Percentiles rank a stretch among this genome's conserved stretches.
phyloP scores from a whole-genome alignment of 2,797 vertebrate genomes.

The Rhinophrynus dorsalis region DNA sequence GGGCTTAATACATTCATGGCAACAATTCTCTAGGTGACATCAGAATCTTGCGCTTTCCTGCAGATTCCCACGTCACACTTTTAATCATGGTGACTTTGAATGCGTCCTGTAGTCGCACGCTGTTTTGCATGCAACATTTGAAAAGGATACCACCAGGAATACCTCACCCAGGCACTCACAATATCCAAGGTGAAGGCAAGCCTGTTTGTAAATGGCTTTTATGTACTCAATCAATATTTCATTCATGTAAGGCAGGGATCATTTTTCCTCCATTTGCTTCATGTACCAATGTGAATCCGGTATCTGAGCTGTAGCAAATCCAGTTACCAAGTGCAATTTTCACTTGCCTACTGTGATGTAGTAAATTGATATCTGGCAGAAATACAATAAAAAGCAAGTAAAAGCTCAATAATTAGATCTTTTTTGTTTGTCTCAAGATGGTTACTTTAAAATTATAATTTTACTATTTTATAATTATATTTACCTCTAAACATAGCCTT shows the following conservation, averaged over 20 bases:
- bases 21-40: conserved; percentile 12
- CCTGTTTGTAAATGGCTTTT: conserved; percentile 24
- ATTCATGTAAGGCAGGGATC: conserved; percentile 11
- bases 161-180: neutral
- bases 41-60: neutral
- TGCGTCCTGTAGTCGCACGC: too few species aligned
- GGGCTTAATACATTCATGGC: too few species aligned
- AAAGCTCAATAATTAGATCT: too few species aligned
- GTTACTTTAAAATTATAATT: too few species aligned
- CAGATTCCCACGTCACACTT: too few species aligned
- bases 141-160: too few species aligned
- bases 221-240: conserved; percentile 33
- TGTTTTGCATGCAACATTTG: too few species aligned
- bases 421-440: too few species aligned
- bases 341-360: neutral
- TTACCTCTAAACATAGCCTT: too few species aligned
- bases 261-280: conserved; percentile 2
- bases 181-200: conserved; percentile 1
- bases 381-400: neutral
- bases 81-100: too few species aligned
- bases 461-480: too few species aligned
- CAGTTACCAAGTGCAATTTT: neutral
- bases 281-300: neutral
- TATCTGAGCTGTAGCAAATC: neutral
- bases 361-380: neutral